phyloP scores from a whole-genome alignment of 2,888 invertebrate species.

The Unio delphinus region DNA sequence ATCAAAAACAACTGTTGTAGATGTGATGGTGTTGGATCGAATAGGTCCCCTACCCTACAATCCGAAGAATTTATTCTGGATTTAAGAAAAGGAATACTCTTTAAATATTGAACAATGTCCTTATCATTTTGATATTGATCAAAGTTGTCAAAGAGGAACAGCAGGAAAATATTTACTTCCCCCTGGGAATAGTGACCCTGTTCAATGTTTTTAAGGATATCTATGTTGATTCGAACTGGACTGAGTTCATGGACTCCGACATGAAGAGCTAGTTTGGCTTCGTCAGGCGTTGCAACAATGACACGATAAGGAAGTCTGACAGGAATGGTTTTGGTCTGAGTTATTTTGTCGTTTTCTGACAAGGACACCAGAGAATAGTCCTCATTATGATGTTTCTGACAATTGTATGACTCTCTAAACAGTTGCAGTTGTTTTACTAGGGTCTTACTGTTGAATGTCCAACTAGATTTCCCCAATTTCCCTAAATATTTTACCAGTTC shows the following conservation, averaged over 20 bases:
- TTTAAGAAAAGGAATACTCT: constrained; percentile 16
- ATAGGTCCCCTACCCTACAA: constrained; percentile 14
- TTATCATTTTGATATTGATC: background rate
- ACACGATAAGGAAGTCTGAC: no score
- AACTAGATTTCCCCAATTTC: no score
- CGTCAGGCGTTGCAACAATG: no score
- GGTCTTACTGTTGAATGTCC: no score
- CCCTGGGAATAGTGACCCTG: background rate
- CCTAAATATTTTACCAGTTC: no score
- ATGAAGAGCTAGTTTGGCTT: no score
- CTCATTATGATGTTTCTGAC: no score
- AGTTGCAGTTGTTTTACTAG: no score
- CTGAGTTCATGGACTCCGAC: background rate
- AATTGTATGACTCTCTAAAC: no score
- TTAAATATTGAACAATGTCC: constrained; percentile 6
- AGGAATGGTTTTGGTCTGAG: no score
- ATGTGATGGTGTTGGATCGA: constrained; percentile 11
- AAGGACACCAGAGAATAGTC: no score
- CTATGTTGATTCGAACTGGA: constrained; percentile 1
- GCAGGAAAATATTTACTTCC: constrained; percentile 3
- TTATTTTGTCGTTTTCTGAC: no score
- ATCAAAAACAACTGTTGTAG: constrained; percentile 9
- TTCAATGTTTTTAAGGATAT: constrained; percentile 1
- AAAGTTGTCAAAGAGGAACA: constrained; percentile 4
- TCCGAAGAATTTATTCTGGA: background rate